These are phyloP conservation scores for Caenorhabditis sp. DNA, from an alignment of 2,888 invertebrate species.

Conservation along the genomic window DNA sequence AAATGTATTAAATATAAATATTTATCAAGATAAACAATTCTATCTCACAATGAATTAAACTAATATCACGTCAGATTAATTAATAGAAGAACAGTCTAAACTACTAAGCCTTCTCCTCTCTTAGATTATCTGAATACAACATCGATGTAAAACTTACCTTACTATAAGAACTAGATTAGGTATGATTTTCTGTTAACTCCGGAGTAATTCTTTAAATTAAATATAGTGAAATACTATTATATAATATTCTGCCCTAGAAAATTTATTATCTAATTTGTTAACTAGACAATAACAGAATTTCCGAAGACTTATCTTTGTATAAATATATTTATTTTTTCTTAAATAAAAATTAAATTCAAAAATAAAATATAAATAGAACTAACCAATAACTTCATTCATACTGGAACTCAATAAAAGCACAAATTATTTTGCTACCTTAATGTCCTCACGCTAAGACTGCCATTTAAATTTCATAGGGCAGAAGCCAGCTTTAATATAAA, in stretches of 20 bases:
- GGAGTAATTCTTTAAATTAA: conserved; percentile 78
- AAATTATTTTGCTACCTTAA: conserved; percentile 91
- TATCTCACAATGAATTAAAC: conserved; percentile 79
- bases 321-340: conserved; percentile 74
- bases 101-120: conserved; percentile 70
- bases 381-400: conserved; percentile 89
- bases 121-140: conserved; percentile 75
- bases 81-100: conserved; percentile 79
- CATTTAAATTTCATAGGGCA: conserved; percentile 90
- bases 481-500: conserved; percentile 87
- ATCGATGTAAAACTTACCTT: conserved; percentile 78
- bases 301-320: conserved; percentile 78
- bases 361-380: too few species aligned
- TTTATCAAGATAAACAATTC: conserved; percentile 78
- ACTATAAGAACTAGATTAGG: conserved; percentile 76
- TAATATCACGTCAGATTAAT: conserved; percentile 77
- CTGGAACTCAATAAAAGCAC: conserved; percentile 90
- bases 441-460: conserved; percentile 90
- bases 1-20: conserved; percentile 70
- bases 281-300: conserved; percentile 73
- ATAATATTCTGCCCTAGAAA: conserved; percentile 78
- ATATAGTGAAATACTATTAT: conserved; percentile 74
- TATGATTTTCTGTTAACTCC: conserved; percentile 80
- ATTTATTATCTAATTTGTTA: conserved; percentile 63
- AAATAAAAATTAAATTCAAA: too few species aligned